phyloP scores from a whole-genome alignment of 2,113 vertebrate species.

The Neopipo cinnamomea region DNA sequence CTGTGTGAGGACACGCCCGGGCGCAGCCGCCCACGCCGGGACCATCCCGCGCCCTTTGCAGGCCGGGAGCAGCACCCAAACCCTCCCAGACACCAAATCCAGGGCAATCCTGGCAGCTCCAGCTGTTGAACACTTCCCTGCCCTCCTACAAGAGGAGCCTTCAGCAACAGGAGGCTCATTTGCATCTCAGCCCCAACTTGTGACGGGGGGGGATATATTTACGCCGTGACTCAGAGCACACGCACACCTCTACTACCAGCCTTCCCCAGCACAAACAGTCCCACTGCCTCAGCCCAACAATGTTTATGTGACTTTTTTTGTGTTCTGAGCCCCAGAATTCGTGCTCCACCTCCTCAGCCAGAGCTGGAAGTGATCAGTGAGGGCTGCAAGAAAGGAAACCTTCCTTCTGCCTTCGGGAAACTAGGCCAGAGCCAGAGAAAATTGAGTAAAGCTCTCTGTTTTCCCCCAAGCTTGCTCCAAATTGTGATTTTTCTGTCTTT shows the following conservation, averaged over 20 bases:
- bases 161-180: background rate
- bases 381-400: background rate
- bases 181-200: background rate
- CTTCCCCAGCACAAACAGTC: conserved; percentile 8
- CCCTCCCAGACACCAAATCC: background rate
- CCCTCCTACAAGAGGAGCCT: background rate
- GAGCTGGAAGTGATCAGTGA: background rate
- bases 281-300: background rate
- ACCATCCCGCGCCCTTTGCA: background rate
- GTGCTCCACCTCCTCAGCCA: background rate
- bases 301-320: background rate
- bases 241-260: background rate
- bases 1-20: background rate
- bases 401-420: background rate
- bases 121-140: background rate
- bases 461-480: background rate
- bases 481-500: background rate
- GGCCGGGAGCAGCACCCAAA: background rate
- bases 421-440: background rate
- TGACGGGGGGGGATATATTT: background rate
- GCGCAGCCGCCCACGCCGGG: background rate
- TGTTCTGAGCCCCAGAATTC: background rate
- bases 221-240: background rate
- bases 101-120: background rate
- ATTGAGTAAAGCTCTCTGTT: background rate